Conservation (phyloP, 2,113 vertebrate species). For the Alouatta palliata region DNA sequence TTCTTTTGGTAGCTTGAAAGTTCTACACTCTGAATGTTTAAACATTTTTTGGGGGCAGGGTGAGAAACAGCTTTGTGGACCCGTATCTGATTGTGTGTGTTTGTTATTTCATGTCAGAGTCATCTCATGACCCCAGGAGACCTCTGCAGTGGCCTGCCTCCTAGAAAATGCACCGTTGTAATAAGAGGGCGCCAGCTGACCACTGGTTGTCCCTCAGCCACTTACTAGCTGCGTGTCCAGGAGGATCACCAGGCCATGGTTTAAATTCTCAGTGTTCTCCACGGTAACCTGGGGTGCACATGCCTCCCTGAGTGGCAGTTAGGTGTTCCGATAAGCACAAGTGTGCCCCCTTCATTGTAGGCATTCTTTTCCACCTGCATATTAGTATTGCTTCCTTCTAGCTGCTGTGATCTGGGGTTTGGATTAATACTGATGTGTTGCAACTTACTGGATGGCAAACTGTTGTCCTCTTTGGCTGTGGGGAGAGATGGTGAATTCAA, state of each 20-base stretch:
- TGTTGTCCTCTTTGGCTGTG: neutral
- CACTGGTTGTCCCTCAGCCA: neutral
- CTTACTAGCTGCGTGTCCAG: neutral
- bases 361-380: neutral
- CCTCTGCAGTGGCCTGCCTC: neutral
- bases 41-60: neutral
- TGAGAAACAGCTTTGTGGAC: neutral
- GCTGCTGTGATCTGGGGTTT: neutral
- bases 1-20: conserved; percentile 35
- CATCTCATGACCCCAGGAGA: neutral
- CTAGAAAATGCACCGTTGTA: neutral
- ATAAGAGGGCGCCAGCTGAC: neutral
- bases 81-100: neutral
- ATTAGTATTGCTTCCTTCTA: neutral
- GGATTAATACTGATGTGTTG: neutral
- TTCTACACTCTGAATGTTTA: neutral
- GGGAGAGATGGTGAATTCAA: neutral
- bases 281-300: neutral
- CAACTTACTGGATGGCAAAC: neutral
- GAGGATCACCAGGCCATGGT: neutral
- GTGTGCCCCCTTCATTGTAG: accelerated
- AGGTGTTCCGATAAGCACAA: neutral
- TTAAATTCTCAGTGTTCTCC: neutral
- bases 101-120: neutral
- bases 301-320: neutral